Base-by-base conservation (phyloP, 2,888 invertebrate species). In the Drosophila ustulata region DNA sequence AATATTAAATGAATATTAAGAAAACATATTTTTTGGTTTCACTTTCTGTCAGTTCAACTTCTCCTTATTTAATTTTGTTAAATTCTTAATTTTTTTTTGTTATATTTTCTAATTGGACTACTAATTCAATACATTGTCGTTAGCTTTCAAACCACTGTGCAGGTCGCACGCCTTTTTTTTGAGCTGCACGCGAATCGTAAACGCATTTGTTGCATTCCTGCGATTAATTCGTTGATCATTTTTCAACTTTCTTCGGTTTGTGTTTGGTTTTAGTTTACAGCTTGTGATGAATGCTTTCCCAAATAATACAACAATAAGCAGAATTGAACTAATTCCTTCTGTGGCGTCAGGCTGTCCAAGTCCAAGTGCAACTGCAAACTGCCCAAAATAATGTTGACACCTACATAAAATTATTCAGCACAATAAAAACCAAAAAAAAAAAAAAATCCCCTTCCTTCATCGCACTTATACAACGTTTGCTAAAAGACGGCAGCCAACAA, bases 321-420 rank as follows among this genome's bases (percentile, higher is more conserved):
- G 59, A 67, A 57, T 72, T 71, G 46, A 76, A 72, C 61, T 57
- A 68, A 75, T 69, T 75, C 65, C 59, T 67, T 57, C 43, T 57
- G 57, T 73, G 86, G 82, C 86, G 83, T 80, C 82, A 64, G 80
- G 68, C 83, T 23, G 78, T 69, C 83, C 79, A 78, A 69, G 66
- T 71, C 77, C 75, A 76, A 75, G 72, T 76, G 77, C 75, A 75
- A 71, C 59, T 37, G 51, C 58, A 64, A 64, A 63, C 41, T 57
- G 47, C 11, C 50, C 13, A 57, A 57, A 57, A 37, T 37, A 56
- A 71, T 75, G 79, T 78, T 78, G 79, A 78, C 71, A 72, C 65
- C 71, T 69, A 64, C 69, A 70, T 68, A 70, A 79, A 80, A 58
- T 77, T 68, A 75, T 56, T 69, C 56, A 74, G 65, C 64, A 50